phyloP scores from a whole-genome alignment of 2,888 invertebrate species.

The Archips xylosteana region DNA sequence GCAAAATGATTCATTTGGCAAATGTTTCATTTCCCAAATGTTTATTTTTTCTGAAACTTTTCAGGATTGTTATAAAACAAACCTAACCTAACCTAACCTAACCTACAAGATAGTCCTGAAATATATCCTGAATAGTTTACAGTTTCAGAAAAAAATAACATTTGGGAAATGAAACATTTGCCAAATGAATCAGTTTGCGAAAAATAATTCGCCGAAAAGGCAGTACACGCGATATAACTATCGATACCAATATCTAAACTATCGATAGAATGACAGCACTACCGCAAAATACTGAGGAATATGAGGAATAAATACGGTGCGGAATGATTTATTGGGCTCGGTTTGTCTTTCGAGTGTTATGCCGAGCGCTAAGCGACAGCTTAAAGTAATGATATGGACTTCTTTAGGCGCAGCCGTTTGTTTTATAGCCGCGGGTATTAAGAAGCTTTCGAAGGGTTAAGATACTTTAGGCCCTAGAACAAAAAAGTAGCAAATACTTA shows the following conservation, averaged over 20 bases:
- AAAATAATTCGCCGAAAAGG: no score
- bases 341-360: slow-evolving; percentile 27
- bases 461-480: not conserved
- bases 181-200: no score
- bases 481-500: not conserved
- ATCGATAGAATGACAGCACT: not conserved
- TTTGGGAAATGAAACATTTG: no score
- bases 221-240: no score
- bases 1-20: no score
- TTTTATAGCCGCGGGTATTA: slow-evolving; percentile 3
- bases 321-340: slow-evolving; percentile 32
- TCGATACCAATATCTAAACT: not conserved
- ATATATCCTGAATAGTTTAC: no score
- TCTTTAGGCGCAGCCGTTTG: slow-evolving; percentile 2
- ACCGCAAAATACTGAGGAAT: slow-evolving; percentile 46
- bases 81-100: no score
- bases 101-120: no score
- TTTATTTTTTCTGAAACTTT: no score
- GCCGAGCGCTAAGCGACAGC: not conserved
- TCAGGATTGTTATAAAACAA: no score
- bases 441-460: not conserved
- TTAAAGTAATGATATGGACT: slow-evolving; percentile 1
- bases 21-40: no score
- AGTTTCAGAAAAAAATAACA: no score
- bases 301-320: slow-evolving; percentile 62